Evolutionary conservation across 2,888 invertebrate genomes (phyloP), one percentile per base, ranked within the genome.

Genomic region (Cataglyphis cursor): DNA sequence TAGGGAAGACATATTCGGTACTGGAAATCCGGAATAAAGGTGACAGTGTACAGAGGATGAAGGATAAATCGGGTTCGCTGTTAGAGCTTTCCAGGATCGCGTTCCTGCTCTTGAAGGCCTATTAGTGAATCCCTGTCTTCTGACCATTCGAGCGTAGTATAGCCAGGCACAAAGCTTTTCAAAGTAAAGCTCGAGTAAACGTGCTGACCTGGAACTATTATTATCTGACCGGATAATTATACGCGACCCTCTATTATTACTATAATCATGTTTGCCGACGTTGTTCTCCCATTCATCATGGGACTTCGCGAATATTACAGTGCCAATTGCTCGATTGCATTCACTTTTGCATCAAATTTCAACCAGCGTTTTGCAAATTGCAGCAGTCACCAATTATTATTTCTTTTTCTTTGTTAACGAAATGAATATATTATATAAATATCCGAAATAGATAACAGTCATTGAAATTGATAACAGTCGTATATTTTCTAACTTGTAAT

Each of bases 211-310:
- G 78, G 81, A 75, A 65, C 74, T 81, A 82, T 83, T 87, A 78
- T 82, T 87, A 78, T 81, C 87, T 87, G 89, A 78, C 85, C 85
- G 65, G 80, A 89, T 87, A 87, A 87, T 85, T 89, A 73, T 81
- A 85, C 78, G 74, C 62, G 57, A 48, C 75, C 66, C 78, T 48
- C 61, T 89, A 89, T 85, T 89, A 84, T 74, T 85, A 80, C 78
- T 83, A 76, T 68, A 76, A 87, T 65, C 84, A 76, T 82, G 81
- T 76, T 74, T 44, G 73, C 44, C 62, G 62, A 82, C 72, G 59
- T 59, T 41, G 72, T 64, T 59, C 70, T 70, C 72, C 35, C 44
- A 80, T 80, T 80, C 12, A 31, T 65, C 72, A 59, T 21, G 18
- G 57, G 9, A 24, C 15, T 59, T 31, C n/a, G 41, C 10, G 59